Evolutionary conservation across 2,888 invertebrate species (phyloP).

Genomic region (Drosophila algonquin): DNA sequence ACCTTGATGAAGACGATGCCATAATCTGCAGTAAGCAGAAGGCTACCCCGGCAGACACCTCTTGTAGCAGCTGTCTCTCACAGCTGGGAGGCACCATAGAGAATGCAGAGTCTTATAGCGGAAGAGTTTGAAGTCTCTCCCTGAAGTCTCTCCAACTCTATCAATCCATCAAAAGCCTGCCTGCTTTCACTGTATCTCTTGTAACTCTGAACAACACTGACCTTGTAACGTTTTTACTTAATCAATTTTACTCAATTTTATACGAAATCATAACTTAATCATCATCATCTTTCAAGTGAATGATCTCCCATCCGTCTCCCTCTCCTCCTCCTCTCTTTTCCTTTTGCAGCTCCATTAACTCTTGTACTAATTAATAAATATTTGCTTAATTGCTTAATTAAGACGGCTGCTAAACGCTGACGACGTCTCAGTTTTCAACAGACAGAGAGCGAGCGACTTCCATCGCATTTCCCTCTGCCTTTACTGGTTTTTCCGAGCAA

Average conservation of each 20-base stretch:
- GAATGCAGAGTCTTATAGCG: not conserved
- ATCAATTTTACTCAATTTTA: constrained; percentile 26
- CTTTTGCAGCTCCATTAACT: constrained; percentile 54
- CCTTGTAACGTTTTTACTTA: constrained; percentile 51
- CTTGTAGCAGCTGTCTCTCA: not conserved
- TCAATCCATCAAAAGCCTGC: not conserved
- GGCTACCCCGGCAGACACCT: not conserved
- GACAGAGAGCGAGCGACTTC: not conserved
- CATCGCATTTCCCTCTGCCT: not conserved
- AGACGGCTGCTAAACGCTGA: constrained; percentile 23
- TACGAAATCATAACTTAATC: constrained; percentile 57
- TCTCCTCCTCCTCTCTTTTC: not conserved
- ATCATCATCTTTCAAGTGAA: constrained; percentile 36
- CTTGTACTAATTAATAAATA: constrained; percentile 65
- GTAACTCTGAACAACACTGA: constrained; percentile 16
- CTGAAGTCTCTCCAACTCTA: constrained; percentile 1
- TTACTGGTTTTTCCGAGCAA: constrained; percentile 17
- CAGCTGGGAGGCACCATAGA: not conserved
- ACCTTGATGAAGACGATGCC: constrained; percentile 21
- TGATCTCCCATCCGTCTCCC: constrained; percentile 16
- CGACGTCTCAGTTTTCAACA: constrained; percentile 15
- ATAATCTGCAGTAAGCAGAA: not conserved
- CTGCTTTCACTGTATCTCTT: constrained; percentile 5
- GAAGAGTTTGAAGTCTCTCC: not conserved
- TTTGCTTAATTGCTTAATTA: constrained; percentile 70